A percentile compares a stretch with the other conserved stretches of the same genome.
Evolutionary conservation across 2,888 invertebrate genomes (phyloP).

Genomic region (Drosophila mulleri): DNA sequence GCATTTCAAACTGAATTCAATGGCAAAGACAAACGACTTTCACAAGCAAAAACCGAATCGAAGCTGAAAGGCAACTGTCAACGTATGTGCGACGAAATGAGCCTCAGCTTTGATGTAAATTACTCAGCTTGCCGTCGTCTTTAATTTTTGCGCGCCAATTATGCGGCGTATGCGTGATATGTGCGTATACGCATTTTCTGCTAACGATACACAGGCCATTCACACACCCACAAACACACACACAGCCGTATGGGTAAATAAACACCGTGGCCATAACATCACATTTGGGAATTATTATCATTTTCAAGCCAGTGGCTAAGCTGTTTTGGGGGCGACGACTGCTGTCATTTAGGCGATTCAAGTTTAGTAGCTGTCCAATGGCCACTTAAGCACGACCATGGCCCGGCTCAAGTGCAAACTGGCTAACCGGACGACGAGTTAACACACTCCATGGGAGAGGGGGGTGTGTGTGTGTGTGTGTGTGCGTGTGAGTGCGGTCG

Average conservation of each 20-base stretch:
- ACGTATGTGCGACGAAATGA: background rate
- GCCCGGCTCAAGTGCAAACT: conserved; percentile 37
- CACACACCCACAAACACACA: background rate
- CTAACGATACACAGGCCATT: conserved; percentile 33
- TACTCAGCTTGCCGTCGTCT: conserved; percentile 15
- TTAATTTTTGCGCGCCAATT: conserved; percentile 41
- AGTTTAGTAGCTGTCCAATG: conserved; percentile 21
- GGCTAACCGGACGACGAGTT: conserved; percentile 36
- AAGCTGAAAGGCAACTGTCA: conserved; percentile 20
- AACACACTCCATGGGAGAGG: conserved; percentile 27
- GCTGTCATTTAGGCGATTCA: conserved; percentile 33
- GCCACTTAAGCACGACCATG: conserved; percentile 48
- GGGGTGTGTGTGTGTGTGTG: background rate
- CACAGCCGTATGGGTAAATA: conserved; percentile 12
- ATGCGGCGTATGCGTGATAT: conserved; percentile 30
- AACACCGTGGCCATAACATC: conserved; percentile 24
- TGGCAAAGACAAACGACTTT: conserved; percentile 16
- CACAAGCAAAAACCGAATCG: conserved; percentile 4
- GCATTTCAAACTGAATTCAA: conserved; percentile 26
- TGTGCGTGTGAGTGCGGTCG: conserved; percentile 2
- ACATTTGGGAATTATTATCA: conserved; percentile 32
- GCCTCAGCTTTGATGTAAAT: conserved; percentile 3
- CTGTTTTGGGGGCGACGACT: conserved; percentile 29
- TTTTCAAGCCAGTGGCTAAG: conserved; percentile 29
- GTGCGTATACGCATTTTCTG: conserved; percentile 34